phyloP scores from a whole-genome alignment of 1,140 invertebrate genomes.

The Euglossa dilemma region DNA sequence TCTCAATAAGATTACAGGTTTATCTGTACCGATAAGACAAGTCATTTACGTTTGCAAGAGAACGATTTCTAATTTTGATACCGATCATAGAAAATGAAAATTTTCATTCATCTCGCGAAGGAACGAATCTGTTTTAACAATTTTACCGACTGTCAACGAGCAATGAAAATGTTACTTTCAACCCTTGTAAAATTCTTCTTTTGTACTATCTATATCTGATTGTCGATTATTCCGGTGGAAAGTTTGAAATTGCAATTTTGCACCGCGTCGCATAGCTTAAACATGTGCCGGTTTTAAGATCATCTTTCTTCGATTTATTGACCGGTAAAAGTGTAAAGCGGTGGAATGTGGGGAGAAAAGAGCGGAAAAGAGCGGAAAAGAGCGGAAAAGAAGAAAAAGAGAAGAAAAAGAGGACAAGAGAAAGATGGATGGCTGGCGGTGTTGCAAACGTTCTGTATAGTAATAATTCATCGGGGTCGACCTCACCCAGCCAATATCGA shows the following conservation, averaged over 20 bases:
- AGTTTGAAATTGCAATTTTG: too few species aligned
- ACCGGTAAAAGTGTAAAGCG: too few species aligned
- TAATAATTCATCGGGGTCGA: conserved; percentile 48
- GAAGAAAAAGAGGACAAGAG: not conserved
- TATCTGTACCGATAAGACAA: conserved; percentile 57
- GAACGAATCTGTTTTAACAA: not conserved
- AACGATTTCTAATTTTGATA: not conserved
- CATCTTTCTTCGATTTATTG: not conserved
- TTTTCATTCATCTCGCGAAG: not conserved
- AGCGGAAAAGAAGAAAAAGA: not conserved
- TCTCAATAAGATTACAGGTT: conserved; percentile 35
- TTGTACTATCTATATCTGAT: too few species aligned
- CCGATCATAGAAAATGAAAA: not conserved
- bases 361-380: too few species aligned
- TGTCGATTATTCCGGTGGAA: too few species aligned
- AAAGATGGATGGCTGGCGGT: not conserved
- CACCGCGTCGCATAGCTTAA: too few species aligned
- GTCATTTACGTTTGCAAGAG: not conserved
- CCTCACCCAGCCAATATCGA: conserved; percentile 37
- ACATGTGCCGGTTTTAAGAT: too few species aligned
- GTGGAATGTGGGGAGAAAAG: not conserved
- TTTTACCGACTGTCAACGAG: too few species aligned
- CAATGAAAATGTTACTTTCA: not conserved
- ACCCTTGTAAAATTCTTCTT: too few species aligned
- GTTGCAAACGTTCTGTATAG: conserved; percentile 12